Percentiles rank a stretch among this genome's conserved stretches.
phyloP scores from a whole-genome alignment of 2,113 vertebrate species.

The Rhinopomastus cyanomelas region DNA sequence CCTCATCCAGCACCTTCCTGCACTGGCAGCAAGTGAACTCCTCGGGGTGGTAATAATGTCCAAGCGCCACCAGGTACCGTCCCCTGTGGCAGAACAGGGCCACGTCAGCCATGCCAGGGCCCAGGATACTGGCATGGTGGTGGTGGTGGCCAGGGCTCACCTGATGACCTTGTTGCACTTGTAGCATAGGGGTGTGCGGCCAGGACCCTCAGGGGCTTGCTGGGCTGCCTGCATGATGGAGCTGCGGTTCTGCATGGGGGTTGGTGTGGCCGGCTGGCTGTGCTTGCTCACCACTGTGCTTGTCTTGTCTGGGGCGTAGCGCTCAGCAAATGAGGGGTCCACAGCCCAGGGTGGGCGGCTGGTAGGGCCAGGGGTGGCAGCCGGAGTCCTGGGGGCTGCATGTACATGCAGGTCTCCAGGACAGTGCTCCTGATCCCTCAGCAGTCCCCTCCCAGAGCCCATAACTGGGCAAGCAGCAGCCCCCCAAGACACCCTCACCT shows the following conservation, averaged over 20 bases:
- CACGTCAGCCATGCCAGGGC: fast-evolving
- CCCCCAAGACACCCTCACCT: fast-evolving
- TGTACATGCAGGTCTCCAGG: neutral
- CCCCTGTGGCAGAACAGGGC: conserved; percentile 74
- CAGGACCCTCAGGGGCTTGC: conserved; percentile 74
- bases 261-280: conserved; percentile 88
- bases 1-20: conserved; percentile 90
- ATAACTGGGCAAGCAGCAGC: neutral
- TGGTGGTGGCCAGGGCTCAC: conserved; percentile 63
- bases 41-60: conserved; percentile 95
- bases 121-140: fast-evolving
- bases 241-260: conserved; percentile 93
- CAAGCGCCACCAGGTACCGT: conserved; percentile 93
- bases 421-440: fast-evolving
- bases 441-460: neutral
- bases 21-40: conserved; percentile 96
- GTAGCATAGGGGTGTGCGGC: conserved; percentile 88
- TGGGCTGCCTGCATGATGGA: conserved; percentile 96
- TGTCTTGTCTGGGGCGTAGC: conserved; percentile 92
- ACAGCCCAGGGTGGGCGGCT: conserved; percentile 94
- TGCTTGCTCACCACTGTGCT: conserved; percentile 95
- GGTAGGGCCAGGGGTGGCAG: conserved; percentile 66
- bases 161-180: conserved; percentile 98
- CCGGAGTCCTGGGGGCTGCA: conserved; percentile 64
- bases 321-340: conserved; percentile 89